A percentile compares a stretch with the other conserved stretches of the same genome.
Conservation (phyloP, 92 coral and sea anemone genomes). For the Paragorgia papillata region DNA sequence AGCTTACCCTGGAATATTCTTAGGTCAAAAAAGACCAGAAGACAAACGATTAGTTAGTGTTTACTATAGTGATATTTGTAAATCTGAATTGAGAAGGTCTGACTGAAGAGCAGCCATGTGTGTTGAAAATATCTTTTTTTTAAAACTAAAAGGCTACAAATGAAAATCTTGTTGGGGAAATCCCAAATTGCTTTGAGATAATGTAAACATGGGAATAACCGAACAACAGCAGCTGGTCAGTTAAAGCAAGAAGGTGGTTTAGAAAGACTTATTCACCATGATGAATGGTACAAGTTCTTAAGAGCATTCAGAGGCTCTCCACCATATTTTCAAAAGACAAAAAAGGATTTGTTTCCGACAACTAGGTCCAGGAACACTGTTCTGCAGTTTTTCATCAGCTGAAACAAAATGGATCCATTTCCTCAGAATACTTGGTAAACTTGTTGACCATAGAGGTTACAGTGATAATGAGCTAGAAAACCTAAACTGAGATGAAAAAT, state of each 20-base stretch:
- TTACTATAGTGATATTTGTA: slow-evolving; percentile 56
- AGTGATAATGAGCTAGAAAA: slow-evolving; percentile 37
- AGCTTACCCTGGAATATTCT: no score
- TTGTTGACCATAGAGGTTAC: slow-evolving; percentile 39
- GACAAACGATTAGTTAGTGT: slow-evolving; percentile 37
- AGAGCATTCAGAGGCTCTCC: slow-evolving; percentile 58
- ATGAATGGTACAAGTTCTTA: slow-evolving; percentile 56
- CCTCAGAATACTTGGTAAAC: slow-evolving; percentile 47
- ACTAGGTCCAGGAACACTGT: slow-evolving; percentile 41
- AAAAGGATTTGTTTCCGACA: slow-evolving; percentile 55
- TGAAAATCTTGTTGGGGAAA: slow-evolving; percentile 32
- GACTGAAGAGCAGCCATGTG: slow-evolving; percentile 67
- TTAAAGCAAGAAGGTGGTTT: slow-evolving; percentile 55
- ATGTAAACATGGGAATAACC: slow-evolving; percentile 61
- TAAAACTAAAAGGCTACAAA: slow-evolving; percentile 51
- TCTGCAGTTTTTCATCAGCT: slow-evolving; percentile 31
- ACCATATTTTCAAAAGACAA: slow-evolving; percentile 46
- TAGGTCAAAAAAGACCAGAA: slow-evolving; percentile 13
- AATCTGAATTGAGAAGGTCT: slow-evolving; percentile 63
- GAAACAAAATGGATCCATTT: slow-evolving; percentile 13
- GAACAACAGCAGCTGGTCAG: slow-evolving; percentile 51
- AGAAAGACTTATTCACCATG: slow-evolving; percentile 42
- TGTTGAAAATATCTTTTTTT: slow-evolving; percentile 42
- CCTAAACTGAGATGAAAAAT: slow-evolving; percentile 42
- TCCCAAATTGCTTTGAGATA: slow-evolving; percentile 11